These are phyloP conservation scores for Leptatherina wallacei DNA, from an alignment of 2,797 vertebrate genomes.

Conservation along the genomic window DNA sequence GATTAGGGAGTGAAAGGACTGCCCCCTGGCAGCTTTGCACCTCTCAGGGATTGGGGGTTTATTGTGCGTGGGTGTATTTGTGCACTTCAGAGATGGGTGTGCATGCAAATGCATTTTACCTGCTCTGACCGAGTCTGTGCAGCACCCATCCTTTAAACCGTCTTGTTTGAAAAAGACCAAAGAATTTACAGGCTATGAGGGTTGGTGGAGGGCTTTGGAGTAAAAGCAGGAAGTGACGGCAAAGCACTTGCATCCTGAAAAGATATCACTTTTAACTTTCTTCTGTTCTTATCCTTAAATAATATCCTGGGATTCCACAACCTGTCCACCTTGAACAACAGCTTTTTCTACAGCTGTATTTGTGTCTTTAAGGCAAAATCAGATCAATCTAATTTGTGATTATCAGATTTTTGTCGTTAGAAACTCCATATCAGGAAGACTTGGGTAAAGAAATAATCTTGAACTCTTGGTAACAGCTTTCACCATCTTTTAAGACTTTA, in stretches of 20 bases:
- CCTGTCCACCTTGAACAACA: not conserved
- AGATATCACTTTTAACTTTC: constrained; percentile 34
- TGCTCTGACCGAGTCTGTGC: constrained; percentile 33
- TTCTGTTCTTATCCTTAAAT: constrained; percentile 32
- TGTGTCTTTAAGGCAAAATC: not conserved
- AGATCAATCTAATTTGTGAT: not conserved
- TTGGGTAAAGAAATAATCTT: not conserved
- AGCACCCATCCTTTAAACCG: constrained; percentile 52
- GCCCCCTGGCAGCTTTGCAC: constrained; percentile 75
- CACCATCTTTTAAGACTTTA: not conserved
- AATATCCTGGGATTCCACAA: constrained; percentile 8
- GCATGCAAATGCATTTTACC: constrained; percentile 67
- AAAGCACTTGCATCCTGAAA: constrained; percentile 22
- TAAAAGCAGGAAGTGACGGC: constrained; percentile 23
- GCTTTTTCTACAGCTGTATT: not conserved
- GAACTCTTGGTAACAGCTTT: not conserved
- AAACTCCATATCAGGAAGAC: not conserved
- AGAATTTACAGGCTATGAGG: constrained; percentile 53
- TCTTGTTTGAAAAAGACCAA: constrained; percentile 67
- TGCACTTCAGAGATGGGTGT: constrained; percentile 29
- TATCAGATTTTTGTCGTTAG: not conserved
- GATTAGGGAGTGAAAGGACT: constrained; percentile 76
- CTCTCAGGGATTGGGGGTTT: constrained; percentile 56
- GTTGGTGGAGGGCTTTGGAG: constrained; percentile 41
- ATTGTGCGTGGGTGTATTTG: constrained; percentile 36